phyloP scores from a whole-genome alignment of 2,113 vertebrate species.

The Nansenia antarctica region DNA sequence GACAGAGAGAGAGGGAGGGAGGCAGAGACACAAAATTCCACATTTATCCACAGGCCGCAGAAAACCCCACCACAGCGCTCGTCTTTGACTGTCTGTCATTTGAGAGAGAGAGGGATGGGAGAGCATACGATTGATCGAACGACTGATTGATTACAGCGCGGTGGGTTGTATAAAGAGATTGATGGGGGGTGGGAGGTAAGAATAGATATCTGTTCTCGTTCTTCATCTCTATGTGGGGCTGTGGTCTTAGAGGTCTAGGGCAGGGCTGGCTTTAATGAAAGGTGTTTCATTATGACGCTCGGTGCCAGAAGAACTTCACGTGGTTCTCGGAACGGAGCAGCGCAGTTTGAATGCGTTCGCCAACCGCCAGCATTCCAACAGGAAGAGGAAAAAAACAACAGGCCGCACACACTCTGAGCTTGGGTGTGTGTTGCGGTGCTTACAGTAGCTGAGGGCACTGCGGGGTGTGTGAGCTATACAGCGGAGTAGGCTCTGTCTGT shows the following conservation, averaged over 20 bases:
- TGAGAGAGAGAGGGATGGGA: no score
- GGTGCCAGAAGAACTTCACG: not conserved
- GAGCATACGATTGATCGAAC: no score
- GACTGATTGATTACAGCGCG: no score
- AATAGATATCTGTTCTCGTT: not conserved
- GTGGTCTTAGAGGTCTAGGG: not conserved
- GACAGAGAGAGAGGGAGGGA: not conserved
- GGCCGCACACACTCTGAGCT: no score
- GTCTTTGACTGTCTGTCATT: no score
- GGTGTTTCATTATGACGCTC: constrained; percentile 7
- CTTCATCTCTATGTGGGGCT: not conserved
- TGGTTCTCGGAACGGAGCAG: not conserved
- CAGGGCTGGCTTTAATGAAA: constrained; percentile 6
- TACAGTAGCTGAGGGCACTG: not conserved
- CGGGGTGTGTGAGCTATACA: not conserved
- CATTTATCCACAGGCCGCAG: constrained; percentile 7
- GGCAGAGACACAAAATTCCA: not conserved
- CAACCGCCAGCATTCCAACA: constrained; percentile 1
- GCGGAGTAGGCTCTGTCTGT: not conserved
- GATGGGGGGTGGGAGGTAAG: no score
- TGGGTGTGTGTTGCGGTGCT: not conserved
- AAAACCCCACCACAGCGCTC: constrained; percentile 2
- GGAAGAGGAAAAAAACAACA: not conserved
- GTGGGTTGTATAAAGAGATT: no score
- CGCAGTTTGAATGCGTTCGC: not conserved